Evolutionary conservation across 2,888 invertebrate genomes (phyloP), one percentile per base, ranked within the genome.

Genomic region (Drosophila greeni): DNA sequence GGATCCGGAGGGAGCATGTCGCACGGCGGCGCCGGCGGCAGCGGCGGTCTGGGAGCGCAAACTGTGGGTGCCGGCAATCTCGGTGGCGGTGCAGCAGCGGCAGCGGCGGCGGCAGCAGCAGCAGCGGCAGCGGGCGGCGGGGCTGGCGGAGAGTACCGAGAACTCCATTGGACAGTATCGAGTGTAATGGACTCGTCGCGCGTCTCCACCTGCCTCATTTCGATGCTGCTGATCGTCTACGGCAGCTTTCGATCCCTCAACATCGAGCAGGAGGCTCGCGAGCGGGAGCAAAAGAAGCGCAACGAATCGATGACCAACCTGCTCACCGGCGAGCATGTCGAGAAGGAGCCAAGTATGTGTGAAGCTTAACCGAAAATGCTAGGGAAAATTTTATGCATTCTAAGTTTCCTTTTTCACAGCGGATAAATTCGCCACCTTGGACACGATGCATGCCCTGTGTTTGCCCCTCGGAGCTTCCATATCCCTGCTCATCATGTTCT

Each of bases 111-210:
- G 60, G 80, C 75, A 47, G 82, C 84, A 51, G 81, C 76, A 37
- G 75, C 76, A n/a, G 74, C 75, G 51, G 74, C 75, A 24, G 75
- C 60, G 20, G 83, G 75, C 62, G 82, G 82, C 70, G 85, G 83
- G 61, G 81, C 76, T 70, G 86, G 83, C 66, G 85, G 86, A 55
- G 87, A 87, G 73, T 87, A 86, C 79, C 87, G 86, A 73, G 93
- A 93, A 88, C 92, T 93, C 87, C 93, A 93, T 87, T 93, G 97
- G 96, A 96, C 97, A 62, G 81, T 82, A 18, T 97, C 97, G 89
- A 95, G 96, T 89, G 95, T 98, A 88, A 96, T 98, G 95, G 98
- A 98, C 91, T 97, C 98, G 55, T 98, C 97, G 76, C 92, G 98
- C 86, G 95, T 98, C 70, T 98, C 97, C 55, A 98, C 98, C 81